Percentiles rank a stretch among this genome's conserved stretches.
phyloP scores from a whole-genome alignment of 2,797 vertebrate genomes.

The Steatocranus sp. region DNA sequence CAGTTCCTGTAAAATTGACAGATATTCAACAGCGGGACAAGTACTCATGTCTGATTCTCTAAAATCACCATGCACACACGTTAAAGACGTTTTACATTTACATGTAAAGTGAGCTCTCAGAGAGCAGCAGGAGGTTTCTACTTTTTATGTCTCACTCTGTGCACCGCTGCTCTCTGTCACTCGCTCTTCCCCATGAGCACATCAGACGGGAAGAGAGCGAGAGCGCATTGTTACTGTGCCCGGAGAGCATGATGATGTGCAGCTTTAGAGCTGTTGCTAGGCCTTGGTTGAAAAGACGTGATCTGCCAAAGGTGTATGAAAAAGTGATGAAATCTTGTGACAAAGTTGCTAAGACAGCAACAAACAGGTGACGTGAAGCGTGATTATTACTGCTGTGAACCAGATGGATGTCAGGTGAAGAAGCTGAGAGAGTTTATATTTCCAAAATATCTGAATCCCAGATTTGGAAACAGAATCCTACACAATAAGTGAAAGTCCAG shows the following conservation, averaged over 20 bases:
- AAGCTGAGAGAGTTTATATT: not conserved
- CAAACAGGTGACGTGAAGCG: not conserved
- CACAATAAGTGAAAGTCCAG: not conserved
- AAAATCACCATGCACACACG: not conserved
- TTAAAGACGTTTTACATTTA: not conserved
- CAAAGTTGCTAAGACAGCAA: not conserved
- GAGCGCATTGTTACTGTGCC: not conserved
- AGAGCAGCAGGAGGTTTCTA: not conserved
- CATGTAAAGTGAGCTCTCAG: not conserved
- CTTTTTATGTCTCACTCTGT: not conserved
- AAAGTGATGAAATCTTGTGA: not conserved
- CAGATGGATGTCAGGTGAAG: not conserved
- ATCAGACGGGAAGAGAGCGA: not conserved
- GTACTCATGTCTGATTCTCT: not conserved
- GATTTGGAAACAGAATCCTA: not conserved
- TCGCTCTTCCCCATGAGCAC: not conserved
- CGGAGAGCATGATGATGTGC: not conserved
- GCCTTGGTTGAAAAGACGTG: not conserved
- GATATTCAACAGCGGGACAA: not conserved
- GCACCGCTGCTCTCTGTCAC: not conserved
- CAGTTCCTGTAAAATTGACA: not conserved
- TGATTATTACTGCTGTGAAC: not conserved
- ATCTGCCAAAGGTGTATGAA: not conserved
- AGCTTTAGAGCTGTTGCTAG: not conserved
- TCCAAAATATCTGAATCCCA: not conserved